A percentile compares a stretch with the other conserved stretches of the same genome.
These are phyloP conservation scores for Nemotelus nigrinus DNA, from an alignment of 2,888 invertebrate species.

Conservation along the genomic window DNA sequence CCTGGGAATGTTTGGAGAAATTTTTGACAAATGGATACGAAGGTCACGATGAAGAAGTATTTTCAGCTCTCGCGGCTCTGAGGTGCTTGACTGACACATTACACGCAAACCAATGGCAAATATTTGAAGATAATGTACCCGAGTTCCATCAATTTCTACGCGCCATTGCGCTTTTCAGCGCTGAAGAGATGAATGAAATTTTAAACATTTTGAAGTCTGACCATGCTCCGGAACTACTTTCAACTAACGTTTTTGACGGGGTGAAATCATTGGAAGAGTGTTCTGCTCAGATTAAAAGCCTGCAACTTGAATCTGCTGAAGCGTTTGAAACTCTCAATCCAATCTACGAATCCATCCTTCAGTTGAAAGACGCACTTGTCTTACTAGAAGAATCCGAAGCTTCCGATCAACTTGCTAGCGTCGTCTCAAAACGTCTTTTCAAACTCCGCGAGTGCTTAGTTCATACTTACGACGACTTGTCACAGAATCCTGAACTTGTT, in stretches of 20 bases:
- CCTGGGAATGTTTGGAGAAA: no score
- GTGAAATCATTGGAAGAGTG: conserved; percentile 60
- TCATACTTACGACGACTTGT: conserved; percentile 58
- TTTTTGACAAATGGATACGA: no score
- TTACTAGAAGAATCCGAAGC: conserved; percentile 10
- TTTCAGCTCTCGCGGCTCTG: no score
- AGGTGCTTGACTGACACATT: no score
- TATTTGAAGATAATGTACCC: no score
- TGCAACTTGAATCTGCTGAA: background rate
- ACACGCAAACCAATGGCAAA: no score
- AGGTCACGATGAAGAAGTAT: no score
- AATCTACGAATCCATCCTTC: background rate
- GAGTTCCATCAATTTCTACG: no score
- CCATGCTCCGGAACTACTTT: background rate
- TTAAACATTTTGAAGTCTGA: background rate
- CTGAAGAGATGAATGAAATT: background rate
- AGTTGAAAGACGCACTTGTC: conserved; percentile 6
- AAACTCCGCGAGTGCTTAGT: conserved; percentile 59
- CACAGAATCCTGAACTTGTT: conserved; percentile 48
- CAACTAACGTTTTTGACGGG: background rate
- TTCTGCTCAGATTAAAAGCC: conserved; percentile 47
- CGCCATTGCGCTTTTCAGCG: no score
- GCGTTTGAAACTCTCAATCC: background rate
- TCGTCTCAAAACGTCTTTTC: conserved; percentile 55
- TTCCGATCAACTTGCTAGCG: background rate